Percentiles rank a stretch among this genome's conserved stretches.
phyloP scores from a whole-genome alignment of 2,113 vertebrate genomes.

The Acanthochromis polyacanthus region DNA sequence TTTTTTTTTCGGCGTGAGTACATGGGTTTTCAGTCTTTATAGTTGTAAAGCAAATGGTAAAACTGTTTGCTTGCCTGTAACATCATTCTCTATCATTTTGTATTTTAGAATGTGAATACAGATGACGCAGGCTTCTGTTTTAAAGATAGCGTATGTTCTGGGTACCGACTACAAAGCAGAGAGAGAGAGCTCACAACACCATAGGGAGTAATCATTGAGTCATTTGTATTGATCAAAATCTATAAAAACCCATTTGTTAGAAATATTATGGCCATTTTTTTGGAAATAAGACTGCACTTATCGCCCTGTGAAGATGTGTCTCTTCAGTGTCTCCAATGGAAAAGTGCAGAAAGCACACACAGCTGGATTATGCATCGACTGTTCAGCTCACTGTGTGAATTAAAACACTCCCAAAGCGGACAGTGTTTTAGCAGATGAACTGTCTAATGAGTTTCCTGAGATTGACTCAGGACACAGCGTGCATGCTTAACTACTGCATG shows the following conservation, averaged over 20 bases:
- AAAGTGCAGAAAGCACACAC: neutral
- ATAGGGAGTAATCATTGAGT: constrained; percentile 12
- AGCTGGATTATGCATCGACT: neutral
- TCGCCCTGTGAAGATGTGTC: neutral
- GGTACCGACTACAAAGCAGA: constrained; percentile 2
- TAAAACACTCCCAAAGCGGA: neutral
- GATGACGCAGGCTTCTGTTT: neutral
- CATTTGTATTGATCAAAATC: constrained; percentile 36
- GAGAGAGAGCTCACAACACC: constrained; percentile 5
- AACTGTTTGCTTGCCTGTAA: neutral
- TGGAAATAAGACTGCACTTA: neutral
- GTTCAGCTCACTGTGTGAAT: too few relatives aligned
- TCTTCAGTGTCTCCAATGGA: neutral
- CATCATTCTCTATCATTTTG: constrained; percentile 34
- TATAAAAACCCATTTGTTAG: neutral
- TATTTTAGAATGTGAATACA: neutral
- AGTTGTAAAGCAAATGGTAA: constrained; percentile 28
- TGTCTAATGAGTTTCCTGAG: constrained; percentile 38
- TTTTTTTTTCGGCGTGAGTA: constrained; percentile 42
- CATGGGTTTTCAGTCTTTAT: constrained; percentile 29
- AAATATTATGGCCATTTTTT: neutral
- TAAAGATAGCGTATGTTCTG: neutral
- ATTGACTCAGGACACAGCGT: constrained; percentile 26
- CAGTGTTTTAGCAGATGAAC: constrained; percentile 16
- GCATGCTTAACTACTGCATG: too few relatives aligned